Conservation (phyloP, 2,797 vertebrate genomes). For the Fratercula arctica region DNA sequence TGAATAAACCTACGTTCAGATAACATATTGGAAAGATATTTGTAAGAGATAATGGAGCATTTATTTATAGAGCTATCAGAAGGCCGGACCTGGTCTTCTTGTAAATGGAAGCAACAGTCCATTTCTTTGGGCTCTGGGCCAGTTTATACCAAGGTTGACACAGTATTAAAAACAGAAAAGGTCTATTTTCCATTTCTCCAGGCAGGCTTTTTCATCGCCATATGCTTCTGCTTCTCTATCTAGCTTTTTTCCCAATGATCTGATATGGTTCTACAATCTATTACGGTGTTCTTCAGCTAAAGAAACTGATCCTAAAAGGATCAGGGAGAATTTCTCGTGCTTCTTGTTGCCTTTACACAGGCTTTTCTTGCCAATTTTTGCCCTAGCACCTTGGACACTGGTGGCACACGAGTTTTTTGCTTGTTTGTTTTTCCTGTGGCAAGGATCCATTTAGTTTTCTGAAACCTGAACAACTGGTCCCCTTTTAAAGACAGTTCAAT, state of each 20-base stretch:
- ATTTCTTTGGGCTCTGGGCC: slow-evolving; percentile 37
- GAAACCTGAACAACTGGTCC: not conserved
- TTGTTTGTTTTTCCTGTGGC: not conserved
- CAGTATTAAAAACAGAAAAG: slow-evolving; percentile 13
- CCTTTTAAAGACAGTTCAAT: not conserved
- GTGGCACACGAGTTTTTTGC: not conserved
- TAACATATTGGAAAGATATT: not conserved
- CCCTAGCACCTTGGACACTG: not conserved
- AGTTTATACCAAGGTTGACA: slow-evolving; percentile 41
- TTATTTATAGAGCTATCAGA: slow-evolving; percentile 42
- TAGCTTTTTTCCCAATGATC: not conserved
- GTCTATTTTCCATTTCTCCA: slow-evolving; percentile 11
- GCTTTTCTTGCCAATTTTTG: not conserved
- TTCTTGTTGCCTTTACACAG: not conserved
- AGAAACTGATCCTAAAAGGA: not conserved
- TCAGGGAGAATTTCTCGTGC: not conserved
- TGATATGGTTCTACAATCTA: not conserved
- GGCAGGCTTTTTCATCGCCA: not conserved
- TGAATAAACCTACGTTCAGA: slow-evolving; percentile 29
- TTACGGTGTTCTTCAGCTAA: not conserved
- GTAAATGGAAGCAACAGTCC: slow-evolving; percentile 26
- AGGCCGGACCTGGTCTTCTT: not conserved
- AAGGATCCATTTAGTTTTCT: not conserved
- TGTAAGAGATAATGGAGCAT: slow-evolving; percentile 45
- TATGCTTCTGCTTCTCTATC: not conserved